Conservation (phyloP, 2,113 vertebrate genomes). For the Oryzias javanicus region DNA sequence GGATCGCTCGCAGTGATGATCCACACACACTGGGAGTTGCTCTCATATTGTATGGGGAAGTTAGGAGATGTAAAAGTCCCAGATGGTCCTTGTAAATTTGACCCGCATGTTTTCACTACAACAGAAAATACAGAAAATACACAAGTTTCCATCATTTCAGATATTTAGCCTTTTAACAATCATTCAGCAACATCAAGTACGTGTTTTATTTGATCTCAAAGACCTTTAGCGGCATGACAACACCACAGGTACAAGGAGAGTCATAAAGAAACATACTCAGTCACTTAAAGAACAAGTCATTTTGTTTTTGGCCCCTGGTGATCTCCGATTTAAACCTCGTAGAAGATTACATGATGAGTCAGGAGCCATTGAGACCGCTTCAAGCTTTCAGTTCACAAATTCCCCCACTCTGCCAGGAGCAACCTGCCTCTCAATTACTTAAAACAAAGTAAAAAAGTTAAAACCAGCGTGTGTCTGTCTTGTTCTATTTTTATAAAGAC, state of each 20-base stretch:
- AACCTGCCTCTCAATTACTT: constrained; percentile 2
- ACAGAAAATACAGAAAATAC: constrained; percentile 7
- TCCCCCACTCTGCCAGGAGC: not conserved
- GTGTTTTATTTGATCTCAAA: not conserved
- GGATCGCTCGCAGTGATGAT: constrained; percentile 80
- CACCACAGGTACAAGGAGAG: not conserved
- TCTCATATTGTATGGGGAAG: constrained; percentile 82
- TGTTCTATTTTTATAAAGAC: not conserved
- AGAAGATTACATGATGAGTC: not conserved
- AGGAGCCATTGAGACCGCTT: not conserved
- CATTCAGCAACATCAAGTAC: not conserved
- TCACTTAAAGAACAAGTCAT: constrained; percentile 2
- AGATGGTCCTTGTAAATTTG: constrained; percentile 77
- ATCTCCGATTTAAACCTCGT: not conserved
- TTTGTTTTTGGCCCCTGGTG: not conserved
- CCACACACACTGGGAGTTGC: constrained; percentile 83
- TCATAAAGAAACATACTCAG: not conserved
- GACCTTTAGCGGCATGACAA: not conserved
- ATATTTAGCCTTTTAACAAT: constrained; percentile 2
- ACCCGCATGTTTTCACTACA: constrained; percentile 81
- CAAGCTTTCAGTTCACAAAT: constrained; percentile 7
- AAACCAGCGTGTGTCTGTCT: no score
- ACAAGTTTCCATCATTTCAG: not conserved
- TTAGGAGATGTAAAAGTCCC: constrained; percentile 81
- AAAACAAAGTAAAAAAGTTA: no score